Evolutionary conservation across 2,888 invertebrate species (phyloP).

Genomic region (Cheilosia soror): DNA sequence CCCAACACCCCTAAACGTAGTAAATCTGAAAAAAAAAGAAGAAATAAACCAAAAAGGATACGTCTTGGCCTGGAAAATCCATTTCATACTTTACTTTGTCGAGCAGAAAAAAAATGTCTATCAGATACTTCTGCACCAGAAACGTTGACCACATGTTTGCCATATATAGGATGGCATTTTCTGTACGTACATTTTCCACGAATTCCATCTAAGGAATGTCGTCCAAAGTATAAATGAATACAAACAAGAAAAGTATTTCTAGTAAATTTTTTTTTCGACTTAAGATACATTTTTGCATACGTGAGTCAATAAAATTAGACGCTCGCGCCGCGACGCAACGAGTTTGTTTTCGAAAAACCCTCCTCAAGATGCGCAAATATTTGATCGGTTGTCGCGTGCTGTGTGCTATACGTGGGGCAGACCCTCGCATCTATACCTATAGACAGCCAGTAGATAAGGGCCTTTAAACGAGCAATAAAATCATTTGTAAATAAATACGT

Average conservation of each 20-base stretch:
- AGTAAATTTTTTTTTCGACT: slow-evolving; percentile 9
- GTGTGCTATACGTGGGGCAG: slow-evolving; percentile 16
- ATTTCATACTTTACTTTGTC: slow-evolving; percentile 38
- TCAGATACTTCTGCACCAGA: slow-evolving; percentile 12
- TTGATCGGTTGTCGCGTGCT: slow-evolving; percentile 61
- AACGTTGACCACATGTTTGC: slow-evolving; percentile 53
- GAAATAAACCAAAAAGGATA: slow-evolving; percentile 19
- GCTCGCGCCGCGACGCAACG: neutral
- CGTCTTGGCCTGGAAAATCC: slow-evolving; percentile 56
- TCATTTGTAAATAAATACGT: slow-evolving; percentile 63
- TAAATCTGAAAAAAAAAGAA: too few species aligned
- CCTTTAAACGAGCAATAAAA: slow-evolving; percentile 44
- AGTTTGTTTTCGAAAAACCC: neutral
- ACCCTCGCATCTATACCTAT: neutral
- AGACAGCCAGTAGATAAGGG: slow-evolving; percentile 25
- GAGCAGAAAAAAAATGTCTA: neutral
- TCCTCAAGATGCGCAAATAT: slow-evolving; percentile 59
- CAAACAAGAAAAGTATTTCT: slow-evolving; percentile 11
- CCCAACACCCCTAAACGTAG: slow-evolving; percentile 12
- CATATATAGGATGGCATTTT: slow-evolving; percentile 25
- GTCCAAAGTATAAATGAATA: neutral
- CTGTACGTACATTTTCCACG: slow-evolving; percentile 25
- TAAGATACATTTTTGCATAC: slow-evolving; percentile 34
- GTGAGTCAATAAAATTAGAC: slow-evolving; percentile 22
- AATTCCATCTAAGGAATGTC: slow-evolving; percentile 26